Evolutionary conservation across 2,113 vertebrate genomes (phyloP).

Genomic region (Cyphomyrus plagiostoma): DNA sequence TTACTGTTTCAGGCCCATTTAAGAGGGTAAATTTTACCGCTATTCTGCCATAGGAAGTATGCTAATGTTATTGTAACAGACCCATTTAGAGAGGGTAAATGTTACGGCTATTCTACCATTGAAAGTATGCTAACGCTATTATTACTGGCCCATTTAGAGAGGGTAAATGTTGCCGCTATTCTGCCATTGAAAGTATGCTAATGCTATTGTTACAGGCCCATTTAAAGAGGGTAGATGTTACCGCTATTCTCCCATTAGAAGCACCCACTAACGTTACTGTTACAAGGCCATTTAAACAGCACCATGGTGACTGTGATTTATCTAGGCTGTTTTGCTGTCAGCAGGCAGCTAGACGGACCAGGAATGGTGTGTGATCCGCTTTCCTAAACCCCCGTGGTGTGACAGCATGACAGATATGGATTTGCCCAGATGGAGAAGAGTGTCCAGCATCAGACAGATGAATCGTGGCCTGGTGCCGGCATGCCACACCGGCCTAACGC

Average conservation of each 20-base stretch:
- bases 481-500: constrained; percentile 28
- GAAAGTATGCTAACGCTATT: not conserved
- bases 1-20: not conserved
- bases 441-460: constrained; percentile 26
- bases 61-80: not conserved
- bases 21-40: not conserved
- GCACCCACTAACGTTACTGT: not conserved
- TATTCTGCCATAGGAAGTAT: not conserved
- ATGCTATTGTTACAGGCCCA: not conserved
- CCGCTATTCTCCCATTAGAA: not conserved
- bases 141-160: not conserved
- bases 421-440: constrained; percentile 26
- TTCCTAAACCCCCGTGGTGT: not conserved
- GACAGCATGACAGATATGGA: constrained; percentile 8
- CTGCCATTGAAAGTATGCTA: not conserved
- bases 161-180: not conserved
- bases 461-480: constrained; percentile 25
- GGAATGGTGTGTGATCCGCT: not conserved
- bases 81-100: not conserved
- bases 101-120: not conserved
- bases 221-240: not conserved
- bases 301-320: not conserved
- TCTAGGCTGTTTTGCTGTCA: not conserved
- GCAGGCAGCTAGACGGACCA: not conserved
- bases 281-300: not conserved